These are phyloP conservation scores for Caenorhabditis auriculariae DNA, from an alignment of 2,888 invertebrate genomes.

Conservation along the genomic window DNA sequence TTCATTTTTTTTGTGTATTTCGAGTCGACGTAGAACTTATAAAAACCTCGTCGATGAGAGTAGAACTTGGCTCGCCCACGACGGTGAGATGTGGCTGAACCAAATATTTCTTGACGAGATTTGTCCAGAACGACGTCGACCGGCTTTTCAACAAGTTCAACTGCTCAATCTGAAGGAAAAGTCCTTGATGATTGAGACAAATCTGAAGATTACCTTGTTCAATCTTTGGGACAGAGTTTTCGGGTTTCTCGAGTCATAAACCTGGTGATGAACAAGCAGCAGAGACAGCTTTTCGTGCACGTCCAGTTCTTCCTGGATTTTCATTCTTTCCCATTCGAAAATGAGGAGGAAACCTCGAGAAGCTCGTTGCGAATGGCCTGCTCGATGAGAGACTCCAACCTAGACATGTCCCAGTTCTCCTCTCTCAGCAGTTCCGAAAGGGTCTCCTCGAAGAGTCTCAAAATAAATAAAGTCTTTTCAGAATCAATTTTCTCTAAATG, in stretches of 20 bases:
- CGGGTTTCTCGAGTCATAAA: slow-evolving; percentile 74
- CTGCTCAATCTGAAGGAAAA: slow-evolving; percentile 16
- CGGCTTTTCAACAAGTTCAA: slow-evolving; percentile 70
- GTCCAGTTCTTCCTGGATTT: slow-evolving; percentile 68
- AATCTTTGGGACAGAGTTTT: slow-evolving; percentile 37
- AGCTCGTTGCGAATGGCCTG: slow-evolving; percentile 56
- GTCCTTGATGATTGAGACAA: background rate
- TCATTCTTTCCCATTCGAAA: background rate
- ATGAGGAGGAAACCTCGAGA: slow-evolving; percentile 12
- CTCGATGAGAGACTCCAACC: slow-evolving; percentile 75
- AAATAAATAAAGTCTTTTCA: slow-evolving; percentile 1
- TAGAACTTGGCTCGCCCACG: slow-evolving; percentile 71
- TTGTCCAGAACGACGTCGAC: slow-evolving; percentile 74
- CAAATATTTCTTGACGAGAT: slow-evolving; percentile 67
- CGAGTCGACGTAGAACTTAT: no score
- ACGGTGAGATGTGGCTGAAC: slow-evolving; percentile 60
- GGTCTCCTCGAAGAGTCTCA: slow-evolving; percentile 41
- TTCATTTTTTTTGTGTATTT: no score
- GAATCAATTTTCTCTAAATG: no score
- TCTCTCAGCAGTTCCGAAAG: slow-evolving; percentile 64
- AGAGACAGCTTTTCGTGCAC: slow-evolving; percentile 79
- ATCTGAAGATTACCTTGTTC: slow-evolving; percentile 32
- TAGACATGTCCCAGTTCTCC: slow-evolving; percentile 74
- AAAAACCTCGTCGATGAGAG: slow-evolving; percentile 73
- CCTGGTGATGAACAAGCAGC: slow-evolving; percentile 79